Conservation (phyloP, 1,140 invertebrate species). For the Ylistrum balloti region DNA sequence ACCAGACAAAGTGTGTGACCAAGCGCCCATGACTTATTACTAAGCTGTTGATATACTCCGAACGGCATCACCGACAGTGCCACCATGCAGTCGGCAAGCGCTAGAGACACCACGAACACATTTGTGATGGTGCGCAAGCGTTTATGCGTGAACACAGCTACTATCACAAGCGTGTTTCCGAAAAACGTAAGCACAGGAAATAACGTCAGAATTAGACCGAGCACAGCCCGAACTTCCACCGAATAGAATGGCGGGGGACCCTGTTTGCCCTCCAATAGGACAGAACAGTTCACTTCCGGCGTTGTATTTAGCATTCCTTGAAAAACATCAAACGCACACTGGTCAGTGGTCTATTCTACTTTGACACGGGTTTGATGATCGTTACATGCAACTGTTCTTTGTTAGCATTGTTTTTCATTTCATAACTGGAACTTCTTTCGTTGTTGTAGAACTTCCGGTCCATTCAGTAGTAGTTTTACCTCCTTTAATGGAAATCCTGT, state of each 20-base stretch:
- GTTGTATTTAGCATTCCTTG: constrained; percentile 47
- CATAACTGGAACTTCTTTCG: background rate
- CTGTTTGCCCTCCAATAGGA: constrained; percentile 64
- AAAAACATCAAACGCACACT: constrained; percentile 40
- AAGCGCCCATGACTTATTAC: constrained; percentile 94
- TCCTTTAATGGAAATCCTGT: background rate
- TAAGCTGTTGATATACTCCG: constrained; percentile 83
- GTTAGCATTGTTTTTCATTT: background rate
- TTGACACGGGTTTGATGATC: background rate
- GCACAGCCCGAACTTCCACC: constrained; percentile 47
- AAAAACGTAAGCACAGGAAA: constrained; percentile 75
- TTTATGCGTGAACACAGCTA: constrained; percentile 89
- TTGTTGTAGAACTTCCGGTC: background rate
- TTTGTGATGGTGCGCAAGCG: constrained; percentile 94
- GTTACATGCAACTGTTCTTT: background rate
- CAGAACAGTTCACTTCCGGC: constrained; percentile 55
- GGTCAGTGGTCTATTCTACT: background rate
- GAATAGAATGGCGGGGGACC: constrained; percentile 65
- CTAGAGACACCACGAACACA: constrained; percentile 96
- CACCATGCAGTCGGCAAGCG: constrained; percentile 97
- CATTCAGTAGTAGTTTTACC: background rate
- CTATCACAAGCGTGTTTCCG: constrained; percentile 95
- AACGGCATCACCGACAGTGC: constrained; percentile 89
- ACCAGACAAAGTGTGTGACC: constrained; percentile 98
- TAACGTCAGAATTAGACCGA: constrained; percentile 68